Percentiles rank a stretch among this genome's conserved stretches.
phyloP scores from a whole-genome alignment of 2,888 invertebrate genomes.

The Melanargia galathea region DNA sequence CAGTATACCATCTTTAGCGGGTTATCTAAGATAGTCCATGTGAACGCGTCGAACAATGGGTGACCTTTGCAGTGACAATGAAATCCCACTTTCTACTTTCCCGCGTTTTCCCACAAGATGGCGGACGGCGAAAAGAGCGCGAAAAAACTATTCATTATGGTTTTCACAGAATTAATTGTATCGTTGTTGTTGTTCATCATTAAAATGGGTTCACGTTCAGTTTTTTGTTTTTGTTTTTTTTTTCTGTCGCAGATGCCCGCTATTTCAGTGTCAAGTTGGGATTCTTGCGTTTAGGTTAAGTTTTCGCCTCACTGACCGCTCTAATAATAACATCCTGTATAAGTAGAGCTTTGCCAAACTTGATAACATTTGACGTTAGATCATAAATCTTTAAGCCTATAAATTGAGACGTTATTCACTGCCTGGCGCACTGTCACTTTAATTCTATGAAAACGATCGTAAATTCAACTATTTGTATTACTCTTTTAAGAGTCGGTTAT shows the following conservation, averaged over 20 bases:
- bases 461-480: slow-evolving; percentile 12
- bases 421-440: slow-evolving; percentile 7
- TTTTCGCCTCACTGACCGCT: no score
- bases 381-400: slow-evolving; percentile 5
- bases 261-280: not conserved
- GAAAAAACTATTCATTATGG: slow-evolving; percentile 39
- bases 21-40: slow-evolving; percentile 60
- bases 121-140: slow-evolving; percentile 49
- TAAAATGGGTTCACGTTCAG: slow-evolving; percentile 3
- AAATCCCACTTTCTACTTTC: slow-evolving; percentile 76
- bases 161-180: slow-evolving; percentile 27
- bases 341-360: not conserved
- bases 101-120: slow-evolving; percentile 66
- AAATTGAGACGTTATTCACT: slow-evolving; percentile 8
- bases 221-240: not conserved
- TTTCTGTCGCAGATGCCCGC: not conserved
- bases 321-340: no score
- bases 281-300: no score
- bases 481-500: not conserved
- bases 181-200: not conserved
- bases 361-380: not conserved
- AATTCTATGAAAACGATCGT: slow-evolving; percentile 21
- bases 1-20: slow-evolving; percentile 35
- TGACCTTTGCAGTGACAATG: slow-evolving; percentile 75
- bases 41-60: slow-evolving; percentile 62